Conservation (phyloP, 2,113 vertebrate species). For the Chitala chitala region DNA sequence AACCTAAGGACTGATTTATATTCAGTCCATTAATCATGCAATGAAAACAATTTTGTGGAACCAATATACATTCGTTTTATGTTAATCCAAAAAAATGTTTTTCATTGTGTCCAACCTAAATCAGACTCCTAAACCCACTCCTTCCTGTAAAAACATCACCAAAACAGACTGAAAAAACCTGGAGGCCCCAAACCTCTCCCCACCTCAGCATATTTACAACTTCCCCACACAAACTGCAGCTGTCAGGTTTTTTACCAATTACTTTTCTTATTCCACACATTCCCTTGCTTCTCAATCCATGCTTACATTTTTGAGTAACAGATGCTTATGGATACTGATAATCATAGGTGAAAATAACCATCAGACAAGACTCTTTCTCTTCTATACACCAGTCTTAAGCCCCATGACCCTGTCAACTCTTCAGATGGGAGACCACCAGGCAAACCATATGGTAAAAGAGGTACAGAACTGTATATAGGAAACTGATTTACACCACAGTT, state of each 20-base stretch:
- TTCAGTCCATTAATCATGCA: too few species aligned
- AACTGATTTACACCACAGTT: conserved; percentile 35
- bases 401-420: background rate
- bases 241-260: background rate
- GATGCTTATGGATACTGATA: background rate
- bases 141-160: too few species aligned
- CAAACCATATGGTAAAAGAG: conserved; percentile 17
- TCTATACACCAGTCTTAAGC: background rate
- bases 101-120: too few species aligned
- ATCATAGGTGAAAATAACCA: background rate
- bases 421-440: background rate
- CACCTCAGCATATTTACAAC: too few species aligned
- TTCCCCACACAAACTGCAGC: too few species aligned
- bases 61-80: too few species aligned
- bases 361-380: background rate
- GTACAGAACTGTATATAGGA: background rate
- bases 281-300: background rate
- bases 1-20: too few species aligned
- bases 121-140: too few species aligned
- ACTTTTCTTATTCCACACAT: background rate
- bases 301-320: background rate
- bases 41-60: too few species aligned
- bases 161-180: too few species aligned
- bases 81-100: too few species aligned
- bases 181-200: conserved; percentile 31